Evolutionary conservation across 2,113 vertebrate species (phyloP).

Genomic region (Polypterus bichir): DNA sequence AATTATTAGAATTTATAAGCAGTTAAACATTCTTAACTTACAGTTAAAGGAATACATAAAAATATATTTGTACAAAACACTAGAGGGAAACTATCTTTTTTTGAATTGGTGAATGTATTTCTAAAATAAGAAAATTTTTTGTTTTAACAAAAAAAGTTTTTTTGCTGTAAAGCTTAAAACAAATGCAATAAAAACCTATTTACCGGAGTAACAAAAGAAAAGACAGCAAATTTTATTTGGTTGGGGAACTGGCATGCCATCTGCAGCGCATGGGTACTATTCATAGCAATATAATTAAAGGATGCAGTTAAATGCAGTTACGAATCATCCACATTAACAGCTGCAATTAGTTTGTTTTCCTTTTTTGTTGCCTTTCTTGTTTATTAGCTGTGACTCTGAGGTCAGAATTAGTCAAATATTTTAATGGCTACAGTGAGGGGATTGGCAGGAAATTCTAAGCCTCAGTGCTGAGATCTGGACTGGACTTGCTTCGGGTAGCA

Average conservation of each 20-base stretch:
- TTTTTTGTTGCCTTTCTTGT: slow-evolving; percentile 39
- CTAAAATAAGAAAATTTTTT: too few species aligned
- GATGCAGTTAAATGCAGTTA: slow-evolving; percentile 38
- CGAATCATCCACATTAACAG: slow-evolving; percentile 41
- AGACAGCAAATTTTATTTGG: slow-evolving; percentile 16
- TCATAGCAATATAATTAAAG: slow-evolving; percentile 43
- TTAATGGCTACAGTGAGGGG: slow-evolving; percentile 44
- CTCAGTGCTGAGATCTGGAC: slow-evolving; percentile 19
- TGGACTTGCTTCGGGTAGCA: slow-evolving; percentile 19
- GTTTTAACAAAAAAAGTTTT: too few species aligned
- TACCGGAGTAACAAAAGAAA: slow-evolving; percentile 21
- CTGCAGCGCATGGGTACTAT: slow-evolving; percentile 32
- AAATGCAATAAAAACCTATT: slow-evolving; percentile 18
- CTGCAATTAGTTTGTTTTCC: slow-evolving; percentile 36
- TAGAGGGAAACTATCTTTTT: too few species aligned
- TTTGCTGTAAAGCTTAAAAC: slow-evolving; percentile 7
- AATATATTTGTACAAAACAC: too few species aligned
- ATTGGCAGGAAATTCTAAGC: slow-evolving; percentile 27
- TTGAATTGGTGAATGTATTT: too few species aligned
- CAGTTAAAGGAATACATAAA: too few species aligned
- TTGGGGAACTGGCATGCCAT: slow-evolving; percentile 18
- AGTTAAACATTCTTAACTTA: too few species aligned
- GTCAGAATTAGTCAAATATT: slow-evolving; percentile 56
- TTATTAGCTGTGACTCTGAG: slow-evolving; percentile 57
- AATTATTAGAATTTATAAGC: too few species aligned